phyloP scores from a whole-genome alignment of 2,113 vertebrate genomes.

The Leptobrachium ailaonicum region DNA sequence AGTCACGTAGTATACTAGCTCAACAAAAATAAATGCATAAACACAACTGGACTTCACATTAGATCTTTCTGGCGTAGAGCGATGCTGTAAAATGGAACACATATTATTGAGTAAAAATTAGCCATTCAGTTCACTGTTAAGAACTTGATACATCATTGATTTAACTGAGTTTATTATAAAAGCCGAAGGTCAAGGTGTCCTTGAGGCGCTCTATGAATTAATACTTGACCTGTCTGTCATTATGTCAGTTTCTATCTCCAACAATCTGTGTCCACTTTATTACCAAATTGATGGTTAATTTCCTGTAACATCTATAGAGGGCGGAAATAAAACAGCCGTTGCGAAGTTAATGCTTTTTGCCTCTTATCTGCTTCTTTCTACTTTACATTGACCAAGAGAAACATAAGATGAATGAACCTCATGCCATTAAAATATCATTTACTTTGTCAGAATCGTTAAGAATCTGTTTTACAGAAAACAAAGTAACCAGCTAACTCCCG shows the following conservation, averaged over 20 bases:
- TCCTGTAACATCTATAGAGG: constrained; percentile 51
- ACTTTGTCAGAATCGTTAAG: not conserved
- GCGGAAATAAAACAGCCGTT: constrained; percentile 48
- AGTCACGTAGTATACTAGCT: too few species aligned
- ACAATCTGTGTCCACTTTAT: constrained; percentile 49
- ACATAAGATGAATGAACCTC: constrained; percentile 14
- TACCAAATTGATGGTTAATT: constrained; percentile 44
- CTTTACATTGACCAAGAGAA: constrained; percentile 29
- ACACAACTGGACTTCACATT: not conserved
- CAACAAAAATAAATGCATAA: too few species aligned
- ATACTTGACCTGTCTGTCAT: constrained; percentile 23
- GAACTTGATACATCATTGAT: constrained; percentile 45
- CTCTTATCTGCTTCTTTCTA: not conserved
- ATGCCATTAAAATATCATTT: constrained; percentile 31
- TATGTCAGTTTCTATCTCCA: constrained; percentile 49
- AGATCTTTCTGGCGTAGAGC: not conserved
- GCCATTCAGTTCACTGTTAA: constrained; percentile 30
- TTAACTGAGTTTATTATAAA: constrained; percentile 31
- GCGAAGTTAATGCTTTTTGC: constrained; percentile 52
- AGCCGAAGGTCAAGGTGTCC: constrained; percentile 40
- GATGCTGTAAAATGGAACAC: not conserved
- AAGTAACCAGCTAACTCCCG: not conserved
- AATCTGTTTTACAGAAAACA: constrained; percentile 1
- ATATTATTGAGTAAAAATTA: constrained; percentile 14
- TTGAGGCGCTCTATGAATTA: constrained; percentile 43